These are phyloP conservation scores for Sympetrum striolatum DNA, from an alignment of 2,888 invertebrate species.

Conservation along the genomic window DNA sequence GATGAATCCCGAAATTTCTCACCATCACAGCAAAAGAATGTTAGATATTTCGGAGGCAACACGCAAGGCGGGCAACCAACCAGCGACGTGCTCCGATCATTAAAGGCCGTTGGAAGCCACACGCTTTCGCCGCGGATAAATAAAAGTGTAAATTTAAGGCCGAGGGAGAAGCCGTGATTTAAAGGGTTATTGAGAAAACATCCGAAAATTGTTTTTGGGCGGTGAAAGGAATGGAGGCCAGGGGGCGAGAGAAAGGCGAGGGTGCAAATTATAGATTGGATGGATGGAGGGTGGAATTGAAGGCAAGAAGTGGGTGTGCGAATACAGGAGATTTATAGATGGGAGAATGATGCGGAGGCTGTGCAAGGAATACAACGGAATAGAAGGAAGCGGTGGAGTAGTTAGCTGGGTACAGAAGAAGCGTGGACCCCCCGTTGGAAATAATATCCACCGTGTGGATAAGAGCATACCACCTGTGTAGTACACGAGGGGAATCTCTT, in stretches of 20 bases:
- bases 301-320: not conserved
- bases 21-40: not conserved
- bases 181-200: not conserved
- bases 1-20: not conserved
- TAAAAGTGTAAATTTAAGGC: not conserved
- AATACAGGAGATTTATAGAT: not conserved
- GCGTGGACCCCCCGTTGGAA: no score
- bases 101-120: not conserved
- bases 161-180: not conserved
- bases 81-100: not conserved
- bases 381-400: not conserved
- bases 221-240: not conserved
- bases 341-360: not conserved
- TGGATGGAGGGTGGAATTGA: not conserved
- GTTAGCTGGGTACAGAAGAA: not conserved
- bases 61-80: not conserved
- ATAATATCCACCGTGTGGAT: no score
- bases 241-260: not conserved
- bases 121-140: not conserved
- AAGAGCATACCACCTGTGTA: no score
- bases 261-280: not conserved
- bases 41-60: not conserved
- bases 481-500: no score
- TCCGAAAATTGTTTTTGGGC: not conserved
- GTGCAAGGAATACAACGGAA: not conserved